Evolutionary conservation across 37 sponge, comb jelly and placozoan species (phyloP).

Genomic region (Sycon ciliatum): DNA sequence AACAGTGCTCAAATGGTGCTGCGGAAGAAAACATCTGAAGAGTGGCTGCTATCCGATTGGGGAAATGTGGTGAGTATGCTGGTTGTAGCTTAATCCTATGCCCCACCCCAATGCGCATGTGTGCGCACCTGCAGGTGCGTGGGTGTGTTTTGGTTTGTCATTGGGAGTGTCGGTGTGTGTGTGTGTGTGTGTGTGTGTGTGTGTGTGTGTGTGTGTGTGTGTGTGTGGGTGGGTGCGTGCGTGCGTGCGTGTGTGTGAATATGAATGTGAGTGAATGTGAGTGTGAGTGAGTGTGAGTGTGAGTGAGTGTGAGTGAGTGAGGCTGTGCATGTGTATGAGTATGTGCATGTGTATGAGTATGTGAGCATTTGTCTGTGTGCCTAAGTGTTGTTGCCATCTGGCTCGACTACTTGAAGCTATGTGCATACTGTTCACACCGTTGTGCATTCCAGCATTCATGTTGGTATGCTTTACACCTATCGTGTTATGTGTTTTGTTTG

Average conservation of each 20-base stretch:
- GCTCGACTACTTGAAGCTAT: too few species aligned
- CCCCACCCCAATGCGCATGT: conserved; percentile 10
- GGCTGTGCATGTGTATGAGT: neutral
- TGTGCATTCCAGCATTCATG: too few species aligned
- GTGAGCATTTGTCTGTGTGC: neutral
- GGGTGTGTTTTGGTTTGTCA: neutral
- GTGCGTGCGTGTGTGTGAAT: too few species aligned
- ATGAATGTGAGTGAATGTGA: too few species aligned
- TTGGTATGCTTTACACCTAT: neutral
- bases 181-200: conserved; percentile 1
- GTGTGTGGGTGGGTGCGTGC: too few species aligned
- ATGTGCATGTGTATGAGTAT: neutral
- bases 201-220: conserved; percentile 17
- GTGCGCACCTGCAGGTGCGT: neutral
- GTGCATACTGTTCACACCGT: too few species aligned
- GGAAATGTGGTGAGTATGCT: neutral
- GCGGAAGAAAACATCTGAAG: conserved; percentile 2
- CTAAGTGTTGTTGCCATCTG: too few species aligned
- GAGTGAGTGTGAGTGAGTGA: neutral
- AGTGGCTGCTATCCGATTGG: neutral
- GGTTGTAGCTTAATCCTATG: neutral
- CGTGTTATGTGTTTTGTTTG: neutral
- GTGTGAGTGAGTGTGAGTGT: conserved; percentile 15
- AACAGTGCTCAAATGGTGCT: too few species aligned
- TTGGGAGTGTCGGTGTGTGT: too few species aligned